Percentiles rank a stretch among this genome's conserved stretches.
Conservation (phyloP, 53 echinoderm and acorn worm species). For the Temnopleurus reevesii region DNA sequence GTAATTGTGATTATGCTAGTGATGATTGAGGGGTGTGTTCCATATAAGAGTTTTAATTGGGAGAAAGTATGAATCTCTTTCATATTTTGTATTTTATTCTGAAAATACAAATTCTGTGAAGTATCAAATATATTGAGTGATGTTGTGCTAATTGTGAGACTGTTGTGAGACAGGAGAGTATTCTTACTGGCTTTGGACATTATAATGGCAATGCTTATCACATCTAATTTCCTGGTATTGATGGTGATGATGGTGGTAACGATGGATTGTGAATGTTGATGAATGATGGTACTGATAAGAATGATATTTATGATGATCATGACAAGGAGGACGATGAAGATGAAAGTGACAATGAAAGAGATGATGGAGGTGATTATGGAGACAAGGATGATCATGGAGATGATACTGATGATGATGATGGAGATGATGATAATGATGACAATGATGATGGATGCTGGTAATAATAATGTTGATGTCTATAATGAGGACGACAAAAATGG, state of each 20-base stretch:
- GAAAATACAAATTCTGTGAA: slow-evolving; percentile 60
- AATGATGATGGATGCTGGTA: background rate
- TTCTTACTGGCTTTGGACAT: too few species aligned
- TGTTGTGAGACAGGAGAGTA: too few species aligned
- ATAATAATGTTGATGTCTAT: background rate
- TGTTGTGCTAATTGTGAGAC: too few species aligned
- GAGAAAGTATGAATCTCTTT: slow-evolving; percentile 6
- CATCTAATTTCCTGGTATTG: too few species aligned
- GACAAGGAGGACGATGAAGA: background rate
- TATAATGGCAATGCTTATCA: too few species aligned
- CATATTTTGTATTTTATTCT: slow-evolving; percentile 62
- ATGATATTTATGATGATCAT: too few species aligned
- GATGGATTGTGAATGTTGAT: too few species aligned
- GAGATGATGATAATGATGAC: background rate
- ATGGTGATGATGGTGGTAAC: too few species aligned
- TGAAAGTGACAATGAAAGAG: background rate
- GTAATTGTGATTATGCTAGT: too few species aligned
- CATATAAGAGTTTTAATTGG: slow-evolving; percentile 22
- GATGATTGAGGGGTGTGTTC: background rate
- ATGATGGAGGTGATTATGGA: background rate
- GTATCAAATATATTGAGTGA: slow-evolving; percentile 61
- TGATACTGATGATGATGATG: background rate
- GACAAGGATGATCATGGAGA: background rate
- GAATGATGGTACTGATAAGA: too few species aligned
- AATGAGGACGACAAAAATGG: background rate